phyloP scores from a whole-genome alignment of 2,113 vertebrate genomes.

The Glareola pratincola region DNA sequence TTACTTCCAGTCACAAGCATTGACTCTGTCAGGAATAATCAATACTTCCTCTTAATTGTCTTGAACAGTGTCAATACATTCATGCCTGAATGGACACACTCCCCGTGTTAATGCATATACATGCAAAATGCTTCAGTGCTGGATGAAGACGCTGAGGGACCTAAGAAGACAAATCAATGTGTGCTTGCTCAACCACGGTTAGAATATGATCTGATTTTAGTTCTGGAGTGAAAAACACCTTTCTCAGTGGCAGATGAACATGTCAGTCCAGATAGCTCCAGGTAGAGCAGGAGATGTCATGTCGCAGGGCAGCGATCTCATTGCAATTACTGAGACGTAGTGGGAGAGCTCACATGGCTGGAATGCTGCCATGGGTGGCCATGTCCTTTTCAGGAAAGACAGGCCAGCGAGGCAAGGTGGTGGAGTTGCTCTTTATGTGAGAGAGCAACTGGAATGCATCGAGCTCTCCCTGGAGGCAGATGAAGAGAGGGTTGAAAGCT shows the following conservation, averaged over 20 bases:
- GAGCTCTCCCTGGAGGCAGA: too few relatives aligned
- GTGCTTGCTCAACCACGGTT: not conserved
- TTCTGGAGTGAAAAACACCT: not conserved
- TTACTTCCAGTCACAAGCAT: not conserved
- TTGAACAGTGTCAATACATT: not conserved
- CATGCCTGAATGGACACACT: not conserved
- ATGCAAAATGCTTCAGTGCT: not conserved
- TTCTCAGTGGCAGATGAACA: not conserved
- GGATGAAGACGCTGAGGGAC: not conserved
- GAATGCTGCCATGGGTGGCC: too few relatives aligned
- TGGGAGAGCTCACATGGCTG: too few relatives aligned
- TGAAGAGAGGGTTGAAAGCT: too few relatives aligned
- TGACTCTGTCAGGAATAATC: not conserved
- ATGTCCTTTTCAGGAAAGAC: too few relatives aligned
- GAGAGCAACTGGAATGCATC: too few relatives aligned
- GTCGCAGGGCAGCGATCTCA: too few relatives aligned
- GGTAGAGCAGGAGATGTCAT: not conserved
- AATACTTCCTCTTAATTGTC: not conserved
- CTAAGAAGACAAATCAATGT: not conserved
- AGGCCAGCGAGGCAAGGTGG: too few relatives aligned
- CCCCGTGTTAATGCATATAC: not conserved
- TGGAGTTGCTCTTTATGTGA: too few relatives aligned
- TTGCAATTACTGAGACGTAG: too few relatives aligned
- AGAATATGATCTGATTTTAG: not conserved
- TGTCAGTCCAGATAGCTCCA: not conserved